A percentile compares a stretch with the other conserved stretches of the same genome.
Evolutionary conservation across 1,140 invertebrate species (phyloP).

Genomic region (Battus philenor): DNA sequence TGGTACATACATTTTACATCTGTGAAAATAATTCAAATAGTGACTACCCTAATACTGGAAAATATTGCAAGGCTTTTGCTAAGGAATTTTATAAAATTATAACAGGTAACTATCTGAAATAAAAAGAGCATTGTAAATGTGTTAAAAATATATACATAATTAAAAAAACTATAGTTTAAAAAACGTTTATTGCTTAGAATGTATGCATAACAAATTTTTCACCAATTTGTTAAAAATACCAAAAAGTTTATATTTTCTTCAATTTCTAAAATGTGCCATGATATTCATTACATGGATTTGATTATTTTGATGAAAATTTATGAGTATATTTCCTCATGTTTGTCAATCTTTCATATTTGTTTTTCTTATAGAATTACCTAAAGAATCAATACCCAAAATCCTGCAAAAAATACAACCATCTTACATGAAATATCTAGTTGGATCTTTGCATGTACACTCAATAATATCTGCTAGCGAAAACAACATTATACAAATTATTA

Average conservation of each 20-base stretch:
- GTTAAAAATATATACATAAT: no score
- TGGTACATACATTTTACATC: constrained; percentile 43
- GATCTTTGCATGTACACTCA: constrained; percentile 27
- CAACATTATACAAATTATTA: constrained; percentile 38
- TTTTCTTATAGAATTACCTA: constrained; percentile 44
- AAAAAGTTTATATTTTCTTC: no score
- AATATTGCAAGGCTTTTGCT: constrained; percentile 38
- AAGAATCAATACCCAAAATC: constrained; percentile 36
- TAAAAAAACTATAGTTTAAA: no score
- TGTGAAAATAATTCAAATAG: constrained; percentile 37
- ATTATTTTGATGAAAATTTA: no score
- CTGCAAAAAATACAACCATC: constrained; percentile 45
- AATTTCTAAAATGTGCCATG: no score
- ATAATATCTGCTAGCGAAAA: constrained; percentile 28
- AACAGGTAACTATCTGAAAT: constrained; percentile 30
- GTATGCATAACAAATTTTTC: no score
- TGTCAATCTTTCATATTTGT: no score
- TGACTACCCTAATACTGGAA: constrained; percentile 49
- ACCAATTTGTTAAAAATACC: no score
- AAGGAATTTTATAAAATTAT: constrained; percentile 54
- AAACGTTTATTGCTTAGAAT: no score
- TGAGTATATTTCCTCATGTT: no score
- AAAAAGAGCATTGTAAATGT: constrained; percentile 10
- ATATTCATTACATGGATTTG: no score
- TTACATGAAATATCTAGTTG: constrained; percentile 45